Evolutionary conservation across 2,113 vertebrate genomes (phyloP).

Genomic region (Heliornis fulica): DNA sequence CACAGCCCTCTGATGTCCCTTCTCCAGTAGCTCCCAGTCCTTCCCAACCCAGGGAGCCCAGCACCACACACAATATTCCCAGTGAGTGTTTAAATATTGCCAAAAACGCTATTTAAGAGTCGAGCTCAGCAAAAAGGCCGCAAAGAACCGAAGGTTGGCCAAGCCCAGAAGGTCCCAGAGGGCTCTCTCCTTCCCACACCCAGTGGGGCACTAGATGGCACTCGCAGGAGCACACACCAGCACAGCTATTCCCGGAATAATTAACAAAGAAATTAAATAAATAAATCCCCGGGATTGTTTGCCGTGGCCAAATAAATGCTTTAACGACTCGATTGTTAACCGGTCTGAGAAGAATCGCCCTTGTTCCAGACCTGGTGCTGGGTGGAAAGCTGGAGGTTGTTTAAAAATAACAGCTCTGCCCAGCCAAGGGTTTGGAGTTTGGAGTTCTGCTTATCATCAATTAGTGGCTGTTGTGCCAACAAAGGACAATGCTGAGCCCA

Average conservation of each 20-base stretch:
- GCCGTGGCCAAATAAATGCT: neutral
- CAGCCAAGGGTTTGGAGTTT: neutral
- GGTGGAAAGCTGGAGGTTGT: too few relatives aligned
- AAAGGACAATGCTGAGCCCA: neutral
- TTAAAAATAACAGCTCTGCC: too few relatives aligned
- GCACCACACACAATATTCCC: too few relatives aligned
- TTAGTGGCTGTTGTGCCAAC: neutral
- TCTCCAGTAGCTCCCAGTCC: too few relatives aligned
- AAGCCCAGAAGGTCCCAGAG: neutral
- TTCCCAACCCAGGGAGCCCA: too few relatives aligned
- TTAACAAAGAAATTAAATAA: too few relatives aligned
- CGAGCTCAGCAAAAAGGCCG: neutral
- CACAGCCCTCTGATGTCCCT: too few relatives aligned
- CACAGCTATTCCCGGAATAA: neutral
- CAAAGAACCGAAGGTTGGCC: rapidly evolving
- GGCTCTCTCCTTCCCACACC: neutral
- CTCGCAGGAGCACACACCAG: neutral
- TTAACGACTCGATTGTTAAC: neutral
- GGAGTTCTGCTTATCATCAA: neutral
- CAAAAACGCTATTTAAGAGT: too few relatives aligned
- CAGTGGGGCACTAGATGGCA: constrained; percentile 36
- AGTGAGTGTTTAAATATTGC: neutral
- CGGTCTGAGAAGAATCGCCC: too few relatives aligned
- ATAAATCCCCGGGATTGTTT: neutral
- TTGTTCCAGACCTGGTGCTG: too few relatives aligned